Evolutionary conservation across 2,888 invertebrate genomes (phyloP).

Genomic region (Sthenelais limicola): DNA sequence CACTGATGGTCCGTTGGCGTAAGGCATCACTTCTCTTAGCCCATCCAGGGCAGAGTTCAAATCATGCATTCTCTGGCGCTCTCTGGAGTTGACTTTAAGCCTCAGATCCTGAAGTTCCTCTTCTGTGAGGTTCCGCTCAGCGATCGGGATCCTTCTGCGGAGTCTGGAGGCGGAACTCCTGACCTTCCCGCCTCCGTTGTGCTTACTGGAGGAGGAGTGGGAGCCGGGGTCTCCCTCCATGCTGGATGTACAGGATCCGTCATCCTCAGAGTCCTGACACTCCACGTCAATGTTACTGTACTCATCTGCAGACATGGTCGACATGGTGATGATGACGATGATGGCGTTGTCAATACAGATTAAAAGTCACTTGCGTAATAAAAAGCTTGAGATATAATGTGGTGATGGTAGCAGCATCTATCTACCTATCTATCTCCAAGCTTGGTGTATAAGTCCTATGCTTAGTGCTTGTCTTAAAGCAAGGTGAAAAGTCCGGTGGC

Average conservation of each 20-base stretch:
- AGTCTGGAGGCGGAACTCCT: neutral
- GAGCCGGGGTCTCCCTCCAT: constrained; percentile 14
- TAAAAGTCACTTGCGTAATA: too few species aligned
- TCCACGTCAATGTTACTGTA: constrained; percentile 33
- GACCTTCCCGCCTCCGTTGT: neutral
- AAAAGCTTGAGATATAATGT: too few species aligned
- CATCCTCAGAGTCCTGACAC: constrained; percentile 25
- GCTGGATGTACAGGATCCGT: constrained; percentile 29
- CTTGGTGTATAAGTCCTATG: too few species aligned
- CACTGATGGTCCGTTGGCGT: constrained; percentile 69
- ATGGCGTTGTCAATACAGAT: too few species aligned
- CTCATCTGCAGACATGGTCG: constrained; percentile 17
- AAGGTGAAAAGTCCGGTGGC: too few species aligned
- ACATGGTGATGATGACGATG: too few species aligned
- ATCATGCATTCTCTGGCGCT: constrained; percentile 74
- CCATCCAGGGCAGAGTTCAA: constrained; percentile 72
- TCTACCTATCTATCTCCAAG: too few species aligned
- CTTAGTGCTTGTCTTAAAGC: too few species aligned
- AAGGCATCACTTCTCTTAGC: constrained; percentile 71
- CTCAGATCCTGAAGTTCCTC: constrained; percentile 62
- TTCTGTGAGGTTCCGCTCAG: constrained; percentile 50
- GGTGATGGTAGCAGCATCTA: too few species aligned
- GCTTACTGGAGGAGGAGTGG: neutral
- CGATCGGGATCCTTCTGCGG: constrained; percentile 4
- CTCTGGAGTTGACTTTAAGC: constrained; percentile 73